phyloP scores from a whole-genome alignment of 2,797 vertebrate genomes.

The Dromococcyx pavoninus region DNA sequence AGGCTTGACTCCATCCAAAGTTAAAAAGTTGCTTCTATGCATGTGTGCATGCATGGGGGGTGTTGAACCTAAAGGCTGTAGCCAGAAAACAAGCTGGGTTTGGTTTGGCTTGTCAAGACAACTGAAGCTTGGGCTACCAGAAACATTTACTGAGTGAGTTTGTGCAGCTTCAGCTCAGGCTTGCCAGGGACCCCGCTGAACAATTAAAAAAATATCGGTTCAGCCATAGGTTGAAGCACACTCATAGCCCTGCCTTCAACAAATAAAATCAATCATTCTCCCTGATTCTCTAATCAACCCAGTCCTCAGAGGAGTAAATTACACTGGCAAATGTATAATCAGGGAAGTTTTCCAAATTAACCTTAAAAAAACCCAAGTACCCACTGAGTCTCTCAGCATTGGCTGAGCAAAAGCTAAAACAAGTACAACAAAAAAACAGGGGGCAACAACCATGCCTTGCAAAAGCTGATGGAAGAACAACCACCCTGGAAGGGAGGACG shows the following conservation, averaged over 20 bases:
- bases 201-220: conserved; percentile 45
- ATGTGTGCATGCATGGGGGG: accelerated
- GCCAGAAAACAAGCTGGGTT: neutral
- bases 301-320: conserved; percentile 62
- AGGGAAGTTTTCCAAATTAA: conserved; percentile 64
- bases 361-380: neutral
- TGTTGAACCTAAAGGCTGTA: neutral
- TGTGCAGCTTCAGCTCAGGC: neutral
- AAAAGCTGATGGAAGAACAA: neutral
- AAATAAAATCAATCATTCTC: conserved; percentile 64
- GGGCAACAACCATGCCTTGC: neutral
- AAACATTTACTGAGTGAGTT: neutral
- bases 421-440: neutral
- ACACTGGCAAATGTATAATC: conserved; percentile 56
- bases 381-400: neutral
- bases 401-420: neutral
- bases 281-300: conserved; percentile 63
- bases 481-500: neutral
- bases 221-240: conserved; percentile 1
- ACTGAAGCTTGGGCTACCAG: neutral
- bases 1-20: neutral
- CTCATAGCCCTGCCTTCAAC: conserved; percentile 27
- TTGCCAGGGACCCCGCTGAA: conserved; percentile 55
- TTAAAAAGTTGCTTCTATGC: neutral
- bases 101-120: neutral